Evolutionary conservation across 2,888 invertebrate species (phyloP).

Genomic region (Keiferia lycopersicella): DNA sequence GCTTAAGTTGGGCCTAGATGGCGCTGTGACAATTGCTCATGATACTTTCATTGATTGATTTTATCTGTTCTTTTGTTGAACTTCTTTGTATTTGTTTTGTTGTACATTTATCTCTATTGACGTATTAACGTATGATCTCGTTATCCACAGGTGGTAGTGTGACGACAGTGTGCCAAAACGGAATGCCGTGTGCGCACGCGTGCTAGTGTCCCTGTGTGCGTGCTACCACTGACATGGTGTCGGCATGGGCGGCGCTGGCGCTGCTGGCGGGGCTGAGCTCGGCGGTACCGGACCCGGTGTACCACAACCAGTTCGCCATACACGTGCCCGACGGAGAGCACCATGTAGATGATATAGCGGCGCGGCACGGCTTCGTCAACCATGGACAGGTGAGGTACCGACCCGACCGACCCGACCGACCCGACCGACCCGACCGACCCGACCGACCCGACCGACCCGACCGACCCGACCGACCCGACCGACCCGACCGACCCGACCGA

Average conservation of each 20-base stretch:
- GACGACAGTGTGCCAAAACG: conserved; percentile 45
- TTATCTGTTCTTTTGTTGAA: too few species aligned
- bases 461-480: too few species aligned
- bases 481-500: too few species aligned
- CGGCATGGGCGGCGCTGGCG: conserved; percentile 62
- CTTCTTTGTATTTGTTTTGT: background rate
- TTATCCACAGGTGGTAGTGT: conserved; percentile 54
- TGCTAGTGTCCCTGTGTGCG: conserved; percentile 49
- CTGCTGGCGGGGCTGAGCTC: conserved; percentile 51
- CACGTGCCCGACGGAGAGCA: conserved; percentile 87
- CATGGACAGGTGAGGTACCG: conserved; percentile 89
- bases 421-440: too few species aligned
- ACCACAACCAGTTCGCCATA: conserved; percentile 92
- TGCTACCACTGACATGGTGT: conserved; percentile 60
- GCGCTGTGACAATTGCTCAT: too few species aligned
- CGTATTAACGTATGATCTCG: background rate
- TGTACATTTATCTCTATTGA: background rate
- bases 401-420: too few species aligned
- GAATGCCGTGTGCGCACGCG: conserved; percentile 26
- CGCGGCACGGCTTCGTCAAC: conserved; percentile 92
- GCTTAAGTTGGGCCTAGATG: too few species aligned
- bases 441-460: too few species aligned
- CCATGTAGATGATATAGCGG: conserved; percentile 89
- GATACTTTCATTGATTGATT: too few species aligned
- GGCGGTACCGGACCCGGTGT: conserved; percentile 73